Base-by-base conservation (phyloP, 2,888 invertebrate species). In the Aphodius granarius region DNA sequence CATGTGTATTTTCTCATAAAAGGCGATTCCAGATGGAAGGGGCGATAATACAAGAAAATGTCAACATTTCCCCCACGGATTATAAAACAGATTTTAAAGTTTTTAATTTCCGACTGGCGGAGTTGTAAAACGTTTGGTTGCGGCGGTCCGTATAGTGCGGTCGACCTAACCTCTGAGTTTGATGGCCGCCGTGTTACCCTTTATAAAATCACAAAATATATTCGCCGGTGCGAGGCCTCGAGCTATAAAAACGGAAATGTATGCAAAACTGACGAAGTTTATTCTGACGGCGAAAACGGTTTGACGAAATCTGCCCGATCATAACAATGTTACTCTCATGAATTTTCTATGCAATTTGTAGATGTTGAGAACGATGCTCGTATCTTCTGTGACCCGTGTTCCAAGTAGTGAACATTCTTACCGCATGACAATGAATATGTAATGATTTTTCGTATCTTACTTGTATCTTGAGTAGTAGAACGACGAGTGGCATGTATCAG, bases 341-440 rank as follows among this genome's bases (percentile, higher is more conserved):
- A 68, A 68, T 68, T 68, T 68, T 68, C 68, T 68, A 68, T 68
- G 68, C 68, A 68, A 68, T 68, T 68, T 68, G 22, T n/a, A n/a
- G 19, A 21, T 6, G 66, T 23, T 23, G 23, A 6, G 23, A 23
- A 23, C 23, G 23, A 5, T 6, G 43, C 43, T 43, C 43, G 6
- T 6, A 0, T 43, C 2, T 1, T 13, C 0, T 43, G 13, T 43
- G 6, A 43, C 43, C 43, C 43, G 43, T 43, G 13, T 43, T 6
- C 43, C 9, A 9, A 43, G 6, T 0, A 43, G 1, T 43, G 43
- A 6, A 6, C 43, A 13, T 43, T 9, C 2, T 43, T 1, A 13
- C 3, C 1, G 43, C 6, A 43, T 43, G 43, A 43, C 43, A 43
- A 43, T 43, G 43, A 43, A 43, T 43, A 43, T 13, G 43, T 43